These are phyloP conservation scores for Andinoacara biseriatus DNA, from an alignment of 2,113 vertebrate genomes.

Conservation along the genomic window DNA sequence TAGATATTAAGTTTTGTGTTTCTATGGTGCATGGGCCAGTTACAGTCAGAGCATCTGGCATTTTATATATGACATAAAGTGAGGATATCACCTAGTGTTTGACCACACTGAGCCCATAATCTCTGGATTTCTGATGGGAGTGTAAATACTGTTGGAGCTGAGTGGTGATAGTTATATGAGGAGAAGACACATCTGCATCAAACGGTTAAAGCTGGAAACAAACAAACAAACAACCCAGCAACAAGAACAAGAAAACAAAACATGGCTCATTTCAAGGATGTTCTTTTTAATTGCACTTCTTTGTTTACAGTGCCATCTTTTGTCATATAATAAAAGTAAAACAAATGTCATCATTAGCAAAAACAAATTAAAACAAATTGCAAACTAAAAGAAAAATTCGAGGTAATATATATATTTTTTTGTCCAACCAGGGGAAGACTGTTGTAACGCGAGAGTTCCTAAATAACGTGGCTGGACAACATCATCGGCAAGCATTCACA, in stretches of 20 bases:
- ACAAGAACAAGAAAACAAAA: neutral
- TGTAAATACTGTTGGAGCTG: neutral
- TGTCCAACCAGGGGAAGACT: neutral
- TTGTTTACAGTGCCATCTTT: slow-evolving; percentile 5
- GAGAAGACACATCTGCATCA: neutral
- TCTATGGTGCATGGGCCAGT: slow-evolving; percentile 44
- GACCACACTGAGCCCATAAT: neutral
- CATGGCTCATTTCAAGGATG: fast-evolving
- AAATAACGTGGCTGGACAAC: neutral
- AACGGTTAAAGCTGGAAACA: neutral
- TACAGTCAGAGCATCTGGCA: slow-evolving; percentile 11
- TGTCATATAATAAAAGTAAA: neutral
- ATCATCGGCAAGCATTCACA: neutral
- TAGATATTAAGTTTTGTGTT: slow-evolving; percentile 59
- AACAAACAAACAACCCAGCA: no score
- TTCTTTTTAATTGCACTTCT: neutral
- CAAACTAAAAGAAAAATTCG: neutral
- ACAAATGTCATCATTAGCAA: slow-evolving; percentile 1
- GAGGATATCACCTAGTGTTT: neutral
- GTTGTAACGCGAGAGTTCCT: neutral
- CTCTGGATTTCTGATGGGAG: neutral
- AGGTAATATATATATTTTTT: neutral
- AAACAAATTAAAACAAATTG: neutral
- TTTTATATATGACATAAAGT: neutral
- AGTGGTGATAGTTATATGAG: neutral